A percentile compares a stretch with the other conserved stretches of the same genome.
phyloP scores from a whole-genome alignment of 53 echinoderm and acorn worm genomes.

The Henricia sp. region DNA sequence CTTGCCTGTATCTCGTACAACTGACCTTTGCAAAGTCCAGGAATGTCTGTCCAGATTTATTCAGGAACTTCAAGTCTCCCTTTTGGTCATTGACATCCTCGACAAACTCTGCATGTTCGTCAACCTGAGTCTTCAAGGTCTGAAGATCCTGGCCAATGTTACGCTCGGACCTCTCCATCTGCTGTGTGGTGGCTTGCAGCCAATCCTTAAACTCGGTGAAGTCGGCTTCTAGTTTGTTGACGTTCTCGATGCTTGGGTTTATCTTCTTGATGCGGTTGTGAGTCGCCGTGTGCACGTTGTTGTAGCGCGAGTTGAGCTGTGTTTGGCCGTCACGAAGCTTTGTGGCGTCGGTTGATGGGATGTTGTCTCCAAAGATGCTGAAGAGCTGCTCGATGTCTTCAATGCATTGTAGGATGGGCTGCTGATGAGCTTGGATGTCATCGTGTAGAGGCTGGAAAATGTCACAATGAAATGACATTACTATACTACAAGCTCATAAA shows the following conservation, averaged over 20 bases:
- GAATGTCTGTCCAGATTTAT: conserved; percentile 79
- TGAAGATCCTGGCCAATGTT: conserved; percentile 78
- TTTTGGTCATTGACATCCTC: conserved; percentile 95
- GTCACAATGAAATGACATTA: too few relatives aligned
- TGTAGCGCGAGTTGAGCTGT: conserved; percentile 84
- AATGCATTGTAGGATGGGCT: conserved; percentile 83
- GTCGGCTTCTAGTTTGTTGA: conserved; percentile 85
- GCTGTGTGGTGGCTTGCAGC: conserved; percentile 74
- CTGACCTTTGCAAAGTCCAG: conserved; percentile 87
- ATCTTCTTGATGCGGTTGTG: conserved; percentile 82
- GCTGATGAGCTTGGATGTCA: conserved; percentile 93
- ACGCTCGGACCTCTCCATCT: conserved; percentile 69
- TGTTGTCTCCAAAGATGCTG: conserved; percentile 72
- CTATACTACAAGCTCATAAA: too few relatives aligned
- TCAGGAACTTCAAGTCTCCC: conserved; percentile 90
- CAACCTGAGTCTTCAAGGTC: conserved; percentile 69
- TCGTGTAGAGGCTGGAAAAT: conserved; percentile 86
- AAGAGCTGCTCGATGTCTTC: conserved; percentile 92
- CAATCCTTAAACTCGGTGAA: conserved; percentile 79
- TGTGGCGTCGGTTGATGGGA: conserved; percentile 70
- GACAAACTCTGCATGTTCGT: conserved; percentile 71
- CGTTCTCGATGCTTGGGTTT: conserved; percentile 76
- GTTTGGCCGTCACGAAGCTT: conserved; percentile 76
- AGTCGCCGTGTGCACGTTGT: conserved; percentile 75
- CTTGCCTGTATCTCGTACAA: too few relatives aligned